Conservation (phyloP, 2,113 vertebrate species). For the Lepus europaeus region DNA sequence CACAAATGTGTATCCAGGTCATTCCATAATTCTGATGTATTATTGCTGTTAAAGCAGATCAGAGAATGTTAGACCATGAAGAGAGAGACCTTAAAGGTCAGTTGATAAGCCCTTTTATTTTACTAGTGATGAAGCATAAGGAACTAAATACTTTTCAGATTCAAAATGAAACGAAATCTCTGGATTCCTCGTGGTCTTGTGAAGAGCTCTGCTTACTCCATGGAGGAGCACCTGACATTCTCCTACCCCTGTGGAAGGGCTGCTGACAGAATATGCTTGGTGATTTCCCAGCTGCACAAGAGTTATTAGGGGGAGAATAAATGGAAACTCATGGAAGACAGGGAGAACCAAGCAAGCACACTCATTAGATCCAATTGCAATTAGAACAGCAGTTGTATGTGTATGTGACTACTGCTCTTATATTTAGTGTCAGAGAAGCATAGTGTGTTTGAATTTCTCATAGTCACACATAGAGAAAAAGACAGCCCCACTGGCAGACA, state of each 20-base stretch:
- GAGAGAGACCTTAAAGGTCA: background rate
- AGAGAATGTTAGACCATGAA: constrained; percentile 18
- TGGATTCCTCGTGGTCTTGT: background rate
- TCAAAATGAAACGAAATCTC: constrained; percentile 47
- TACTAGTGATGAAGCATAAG: background rate
- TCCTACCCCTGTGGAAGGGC: background rate
- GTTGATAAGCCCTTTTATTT: constrained; percentile 21
- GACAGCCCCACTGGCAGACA: background rate
- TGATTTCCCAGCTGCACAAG: background rate
- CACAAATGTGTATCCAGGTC: background rate
- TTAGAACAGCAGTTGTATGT: background rate
- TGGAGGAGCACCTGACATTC: background rate
- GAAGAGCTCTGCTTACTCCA: background rate
- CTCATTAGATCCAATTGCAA: background rate
- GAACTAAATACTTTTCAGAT: constrained; percentile 25
- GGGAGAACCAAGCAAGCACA: background rate
- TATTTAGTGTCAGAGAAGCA: background rate
- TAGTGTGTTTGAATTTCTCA: background rate
- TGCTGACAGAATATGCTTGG: background rate
- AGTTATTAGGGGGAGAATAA: background rate
- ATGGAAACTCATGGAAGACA: background rate
- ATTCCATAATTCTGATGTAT: constrained; percentile 12
- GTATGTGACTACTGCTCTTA: background rate
- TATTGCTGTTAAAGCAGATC: constrained; percentile 21
- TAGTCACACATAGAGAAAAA: background rate